Conservation (phyloP, 2,888 invertebrate species). For the Imbricaverruca yamaguchii region DNA sequence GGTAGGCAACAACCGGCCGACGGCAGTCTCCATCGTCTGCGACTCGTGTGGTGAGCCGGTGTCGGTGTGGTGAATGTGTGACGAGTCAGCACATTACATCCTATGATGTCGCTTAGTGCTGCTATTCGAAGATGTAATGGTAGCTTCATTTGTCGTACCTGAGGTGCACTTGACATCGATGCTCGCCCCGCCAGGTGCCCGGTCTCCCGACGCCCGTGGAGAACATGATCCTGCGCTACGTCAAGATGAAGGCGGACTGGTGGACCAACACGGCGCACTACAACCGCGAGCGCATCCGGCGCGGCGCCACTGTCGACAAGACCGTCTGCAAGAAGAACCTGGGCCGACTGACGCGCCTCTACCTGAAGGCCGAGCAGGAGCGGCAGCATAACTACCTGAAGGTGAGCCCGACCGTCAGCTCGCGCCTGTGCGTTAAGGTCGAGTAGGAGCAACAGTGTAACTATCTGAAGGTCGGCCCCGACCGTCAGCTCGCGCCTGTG, state of each 20-base stretch:
- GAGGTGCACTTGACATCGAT: no score
- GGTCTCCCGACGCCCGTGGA: conserved; percentile 98
- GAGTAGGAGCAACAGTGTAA: conserved; percentile 99
- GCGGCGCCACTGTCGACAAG: conserved; percentile 99
- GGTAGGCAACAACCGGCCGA: no score
- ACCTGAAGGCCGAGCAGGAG: conserved; percentile 96
- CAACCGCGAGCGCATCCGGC: conserved; percentile 93
- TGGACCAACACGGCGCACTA: conserved; percentile 99
- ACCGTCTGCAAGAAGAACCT: conserved; percentile 99
- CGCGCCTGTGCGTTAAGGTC: conserved; percentile 88
- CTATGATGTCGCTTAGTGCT: no score
- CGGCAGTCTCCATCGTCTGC: no score
- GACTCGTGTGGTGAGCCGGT: no score
- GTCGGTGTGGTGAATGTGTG: no score
- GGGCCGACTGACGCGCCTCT: conserved; percentile 91
- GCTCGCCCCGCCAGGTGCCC: conserved; percentile 60
- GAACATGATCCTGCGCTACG: conserved; percentile 99
- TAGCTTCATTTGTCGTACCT: no score
- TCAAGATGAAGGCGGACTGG: conserved; percentile 99
- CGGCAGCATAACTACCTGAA: conserved; percentile 98
- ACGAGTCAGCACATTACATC: no score
- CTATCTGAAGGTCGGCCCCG: conserved; percentile 69
- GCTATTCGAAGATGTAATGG: no score
- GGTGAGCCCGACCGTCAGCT: conserved; percentile 42
- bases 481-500: no score